phyloP scores from a whole-genome alignment of 2,888 invertebrate species.

The Megaustenia siamemsis region DNA sequence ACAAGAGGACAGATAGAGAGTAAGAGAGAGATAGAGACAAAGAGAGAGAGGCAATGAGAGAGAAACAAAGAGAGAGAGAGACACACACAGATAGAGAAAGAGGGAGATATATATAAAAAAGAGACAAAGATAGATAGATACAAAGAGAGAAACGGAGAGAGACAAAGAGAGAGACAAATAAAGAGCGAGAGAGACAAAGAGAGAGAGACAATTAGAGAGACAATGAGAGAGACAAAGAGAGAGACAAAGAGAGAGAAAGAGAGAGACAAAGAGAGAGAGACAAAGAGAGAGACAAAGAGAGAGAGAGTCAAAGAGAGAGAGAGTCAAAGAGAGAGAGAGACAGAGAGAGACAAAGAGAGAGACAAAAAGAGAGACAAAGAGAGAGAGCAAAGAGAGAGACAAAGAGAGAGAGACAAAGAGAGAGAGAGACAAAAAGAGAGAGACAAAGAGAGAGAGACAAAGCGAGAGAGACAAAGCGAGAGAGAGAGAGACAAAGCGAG shows the following conservation, averaged over 20 bases:
- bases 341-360: not conserved
- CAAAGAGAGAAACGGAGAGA: not conserved
- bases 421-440: constrained; percentile 32
- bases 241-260: constrained; percentile 31
- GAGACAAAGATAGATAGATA: not conserved
- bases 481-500: not conserved
- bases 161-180: not conserved
- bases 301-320: constrained; percentile 15
- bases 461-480: constrained; percentile 7
- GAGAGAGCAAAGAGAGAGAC: not conserved
- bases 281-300: constrained; percentile 32
- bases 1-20: not conserved
- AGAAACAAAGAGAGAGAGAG: not conserved
- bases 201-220: not conserved
- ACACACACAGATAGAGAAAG: not conserved
- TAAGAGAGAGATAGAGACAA: not conserved
- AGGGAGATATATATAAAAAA: not conserved
- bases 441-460: constrained; percentile 20
- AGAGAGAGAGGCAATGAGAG: not conserved
- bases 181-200: not conserved
- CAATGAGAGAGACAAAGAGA: not conserved
- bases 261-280: constrained; percentile 25
- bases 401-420: not conserved
- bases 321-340: constrained; percentile 15
- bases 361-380: not conserved